Base-by-base conservation (phyloP, 2,888 invertebrate genomes). In the Drosophila ezoana region DNA sequence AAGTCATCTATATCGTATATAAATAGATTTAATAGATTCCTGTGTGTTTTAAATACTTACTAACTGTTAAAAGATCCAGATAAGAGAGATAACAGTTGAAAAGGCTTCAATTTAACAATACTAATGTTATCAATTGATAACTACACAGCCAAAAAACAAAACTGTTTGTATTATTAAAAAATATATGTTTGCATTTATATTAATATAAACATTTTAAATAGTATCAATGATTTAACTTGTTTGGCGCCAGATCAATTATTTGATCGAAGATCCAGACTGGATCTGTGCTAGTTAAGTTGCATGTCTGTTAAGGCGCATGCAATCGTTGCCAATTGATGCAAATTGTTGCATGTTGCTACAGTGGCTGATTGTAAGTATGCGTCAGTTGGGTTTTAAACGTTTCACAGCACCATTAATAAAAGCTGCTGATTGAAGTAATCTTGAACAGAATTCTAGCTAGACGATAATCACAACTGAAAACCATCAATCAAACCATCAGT, bases 341-440 rank as follows among this genome's bases (percentile, higher is more conserved):
- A 87, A 75, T 85, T 68, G 79, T 81, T 68, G 85, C 82, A 84
- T 87, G 54, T 35, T 18, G 73, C 77, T 40, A 72, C 64, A 67
- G 54, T 66, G 48, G 4, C 35, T 28, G 32, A 43, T 52, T 40
- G 32, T n/a, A 62, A 48, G 38, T 68, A 51, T 57, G 56, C 66
- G 35, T 16, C 62, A 33, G 20, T 28, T 37, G 23, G 47, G 32
- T 9, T 43, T 40, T 41, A 48, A 51, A 20, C 35, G 35, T 51
- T 54, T 48, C 28, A 49, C 35, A 38, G 28, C 47, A 54, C 44
- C 47, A 38, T 11, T 6, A 52, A 58, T 61, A 37, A 57, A 37
- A 53, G 20, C 35, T 38, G n/a, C 14, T 16, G 33, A 57, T 66
- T 65, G 64, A 56, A 33, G 33, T 11, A 57, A 53, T 35, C 13